phyloP scores from a whole-genome alignment of 2,888 invertebrate species.

The Cataglyphis altisquamis region DNA sequence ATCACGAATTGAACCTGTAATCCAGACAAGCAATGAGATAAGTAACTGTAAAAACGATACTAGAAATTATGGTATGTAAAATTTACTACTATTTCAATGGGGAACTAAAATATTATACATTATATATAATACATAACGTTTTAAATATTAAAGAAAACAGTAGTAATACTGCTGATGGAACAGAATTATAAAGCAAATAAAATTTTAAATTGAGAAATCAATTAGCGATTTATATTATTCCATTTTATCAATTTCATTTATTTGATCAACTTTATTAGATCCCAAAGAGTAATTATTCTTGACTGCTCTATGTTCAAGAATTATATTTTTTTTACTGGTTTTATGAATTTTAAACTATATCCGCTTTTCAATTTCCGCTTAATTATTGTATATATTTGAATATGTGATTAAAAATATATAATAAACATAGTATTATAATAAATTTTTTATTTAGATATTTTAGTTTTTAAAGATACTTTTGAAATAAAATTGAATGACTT shows the following conservation, averaged over 20 bases:
- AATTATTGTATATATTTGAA: not conserved
- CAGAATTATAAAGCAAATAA: constrained; percentile 2
- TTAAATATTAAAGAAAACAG: not conserved
- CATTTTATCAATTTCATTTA: constrained; percentile 10
- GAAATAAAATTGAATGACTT: not conserved
- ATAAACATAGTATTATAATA: not conserved
- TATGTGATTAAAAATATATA: not conserved
- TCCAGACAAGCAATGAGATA: not conserved
- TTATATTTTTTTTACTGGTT: not conserved
- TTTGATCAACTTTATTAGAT: constrained; percentile 13
- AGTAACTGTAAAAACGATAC: constrained; percentile 1
- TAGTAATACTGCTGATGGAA: not conserved
- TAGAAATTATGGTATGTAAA: not conserved
- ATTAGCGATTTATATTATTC: constrained; percentile 2
- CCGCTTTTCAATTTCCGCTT: not conserved
- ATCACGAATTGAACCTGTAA: constrained; percentile 95
- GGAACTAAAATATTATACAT: not conserved
- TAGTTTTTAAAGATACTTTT: not conserved
- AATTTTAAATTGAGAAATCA: constrained; percentile 30
- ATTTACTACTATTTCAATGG: not conserved
- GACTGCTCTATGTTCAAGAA: not conserved
- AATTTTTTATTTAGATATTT: not conserved
- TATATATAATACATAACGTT: not conserved
- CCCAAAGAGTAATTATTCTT: not conserved
- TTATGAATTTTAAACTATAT: not conserved